Conservation (phyloP, 2,888 invertebrate species). For the Caenorhabditis panamensis region DNA sequence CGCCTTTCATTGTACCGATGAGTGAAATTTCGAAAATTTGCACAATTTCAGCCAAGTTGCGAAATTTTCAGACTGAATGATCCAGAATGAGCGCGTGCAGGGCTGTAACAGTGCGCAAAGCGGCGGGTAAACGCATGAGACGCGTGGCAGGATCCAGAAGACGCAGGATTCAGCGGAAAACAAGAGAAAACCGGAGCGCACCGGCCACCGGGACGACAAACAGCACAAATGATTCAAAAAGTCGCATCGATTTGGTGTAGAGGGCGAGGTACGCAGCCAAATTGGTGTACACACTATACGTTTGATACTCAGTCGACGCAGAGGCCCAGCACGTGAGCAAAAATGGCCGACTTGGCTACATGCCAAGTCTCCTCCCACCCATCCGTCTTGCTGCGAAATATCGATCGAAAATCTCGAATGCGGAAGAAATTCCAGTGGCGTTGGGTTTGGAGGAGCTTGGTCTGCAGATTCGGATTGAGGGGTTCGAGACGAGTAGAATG, state of each 20-base stretch:
- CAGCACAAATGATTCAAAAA: conserved; percentile 36
- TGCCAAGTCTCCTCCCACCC: conserved; percentile 50
- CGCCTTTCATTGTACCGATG: neutral
- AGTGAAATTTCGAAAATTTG: conserved; percentile 8
- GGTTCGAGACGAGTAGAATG: neutral
- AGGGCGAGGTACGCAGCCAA: conserved; percentile 39
- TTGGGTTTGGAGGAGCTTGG: neutral
- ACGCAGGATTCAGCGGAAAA: conserved; percentile 1
- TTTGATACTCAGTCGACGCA: conserved; percentile 46
- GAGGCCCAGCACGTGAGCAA: conserved; percentile 22
- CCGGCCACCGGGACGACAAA: conserved; percentile 46
- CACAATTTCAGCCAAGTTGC: neutral
- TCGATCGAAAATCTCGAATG: neutral
- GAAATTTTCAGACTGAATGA: conserved; percentile 1
- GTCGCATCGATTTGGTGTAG: conserved; percentile 6
- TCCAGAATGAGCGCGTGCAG: neutral
- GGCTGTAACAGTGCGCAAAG: neutral
- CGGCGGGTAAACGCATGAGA: neutral
- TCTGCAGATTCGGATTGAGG: neutral
- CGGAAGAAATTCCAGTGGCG: neutral
- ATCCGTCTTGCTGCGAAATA: conserved; percentile 24
- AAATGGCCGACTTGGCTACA: conserved; percentile 28
- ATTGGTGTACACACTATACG: conserved; percentile 36
- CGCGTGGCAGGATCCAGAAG: conserved; percentile 16
- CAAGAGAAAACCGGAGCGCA: conserved; percentile 28